Percentiles rank a stretch among this genome's conserved stretches.
phyloP scores from a whole-genome alignment of 1,140 invertebrate species.

The Bemisia tabaci region DNA sequence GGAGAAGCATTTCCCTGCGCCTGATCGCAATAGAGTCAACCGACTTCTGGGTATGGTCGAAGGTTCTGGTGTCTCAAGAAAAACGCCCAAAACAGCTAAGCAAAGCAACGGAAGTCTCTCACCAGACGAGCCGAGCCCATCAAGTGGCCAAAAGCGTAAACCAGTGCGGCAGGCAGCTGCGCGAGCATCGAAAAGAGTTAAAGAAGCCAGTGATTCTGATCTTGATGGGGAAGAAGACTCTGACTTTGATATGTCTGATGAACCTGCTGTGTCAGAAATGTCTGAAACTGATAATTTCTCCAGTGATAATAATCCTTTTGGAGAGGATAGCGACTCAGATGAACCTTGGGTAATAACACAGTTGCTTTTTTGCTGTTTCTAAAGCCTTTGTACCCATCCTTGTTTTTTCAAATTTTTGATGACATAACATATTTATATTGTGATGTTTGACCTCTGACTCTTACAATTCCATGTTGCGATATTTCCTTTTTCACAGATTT shows the following conservation, averaged over 20 bases:
- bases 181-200: constrained; percentile 49
- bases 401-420: too few relatives aligned
- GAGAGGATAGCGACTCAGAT: constrained; percentile 68
- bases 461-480: too few relatives aligned
- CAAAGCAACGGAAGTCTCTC: constrained; percentile 36
- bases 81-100: constrained; percentile 25
- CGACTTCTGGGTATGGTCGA: constrained; percentile 49
- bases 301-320: constrained; percentile 81
- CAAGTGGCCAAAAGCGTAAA: constrained; percentile 17
- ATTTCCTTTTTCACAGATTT: too few relatives aligned
- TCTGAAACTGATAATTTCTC: constrained; percentile 51
- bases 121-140: not conserved
- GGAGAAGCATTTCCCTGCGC: constrained; percentile 94
- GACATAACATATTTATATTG: too few relatives aligned
- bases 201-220: constrained; percentile 47
- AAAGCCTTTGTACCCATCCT: too few relatives aligned
- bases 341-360: constrained; percentile 85
- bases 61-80: constrained; percentile 38
- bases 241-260: constrained; percentile 44
- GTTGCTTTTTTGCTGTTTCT: too few relatives aligned
- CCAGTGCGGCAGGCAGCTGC: constrained; percentile 51
- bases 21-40: constrained; percentile 72
- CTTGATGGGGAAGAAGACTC: constrained; percentile 41
- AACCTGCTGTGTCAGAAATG: constrained; percentile 42
- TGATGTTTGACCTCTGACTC: too few relatives aligned